Evolutionary conservation across 1,140 invertebrate genomes (phyloP).

Genomic region (Hydropsyche tenuis): DNA sequence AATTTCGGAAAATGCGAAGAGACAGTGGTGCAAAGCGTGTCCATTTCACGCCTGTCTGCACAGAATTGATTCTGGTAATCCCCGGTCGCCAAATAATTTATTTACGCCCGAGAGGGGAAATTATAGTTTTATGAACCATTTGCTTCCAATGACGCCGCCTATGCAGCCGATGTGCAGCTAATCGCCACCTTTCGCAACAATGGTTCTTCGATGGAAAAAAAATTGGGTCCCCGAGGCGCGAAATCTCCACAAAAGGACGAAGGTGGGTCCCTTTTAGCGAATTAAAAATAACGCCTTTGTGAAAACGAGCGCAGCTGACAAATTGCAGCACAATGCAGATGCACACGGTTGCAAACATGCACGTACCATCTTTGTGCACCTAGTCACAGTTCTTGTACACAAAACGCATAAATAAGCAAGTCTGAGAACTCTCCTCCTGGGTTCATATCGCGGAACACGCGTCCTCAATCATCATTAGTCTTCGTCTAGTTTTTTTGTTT

Average conservation of each 20-base stretch:
- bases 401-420: slow-evolving; percentile 1
- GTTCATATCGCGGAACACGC: background rate
- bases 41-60: slow-evolving; percentile 4
- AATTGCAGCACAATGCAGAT: slow-evolving; percentile 35
- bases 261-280: slow-evolving; percentile 21
- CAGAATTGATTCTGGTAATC: slow-evolving; percentile 15
- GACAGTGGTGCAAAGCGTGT: background rate
- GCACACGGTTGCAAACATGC: background rate
- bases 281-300: slow-evolving; percentile 29
- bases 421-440: background rate
- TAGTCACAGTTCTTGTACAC: too few species aligned
- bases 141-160: slow-evolving; percentile 26
- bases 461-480: slow-evolving; percentile 25
- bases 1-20: background rate
- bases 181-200: slow-evolving; percentile 30
- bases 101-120: slow-evolving; percentile 19
- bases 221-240: background rate
- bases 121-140: slow-evolving; percentile 40
- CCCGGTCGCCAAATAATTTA: slow-evolving; percentile 9
- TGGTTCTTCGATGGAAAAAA: background rate
- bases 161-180: slow-evolving; percentile 18
- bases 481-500: slow-evolving; percentile 5
- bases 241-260: background rate
- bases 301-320: slow-evolving; percentile 29
- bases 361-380: background rate